These are phyloP conservation scores for Idris sp. DNA, from an alignment of 1,140 invertebrate species.

Conservation along the genomic window DNA sequence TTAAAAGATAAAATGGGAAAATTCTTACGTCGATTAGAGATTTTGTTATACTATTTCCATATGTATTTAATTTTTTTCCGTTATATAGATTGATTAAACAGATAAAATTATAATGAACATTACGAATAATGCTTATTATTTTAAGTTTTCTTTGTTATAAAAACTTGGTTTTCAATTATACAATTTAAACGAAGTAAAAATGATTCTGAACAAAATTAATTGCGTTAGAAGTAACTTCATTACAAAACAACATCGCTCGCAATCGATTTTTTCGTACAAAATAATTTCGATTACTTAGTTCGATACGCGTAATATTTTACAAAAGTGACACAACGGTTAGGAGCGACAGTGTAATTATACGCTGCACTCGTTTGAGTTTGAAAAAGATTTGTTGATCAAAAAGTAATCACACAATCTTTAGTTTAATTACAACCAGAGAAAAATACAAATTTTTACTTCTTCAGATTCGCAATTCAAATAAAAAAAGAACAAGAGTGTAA, in stretches of 20 bases:
- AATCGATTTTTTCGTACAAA: conserved; percentile 4
- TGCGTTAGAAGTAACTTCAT: background rate
- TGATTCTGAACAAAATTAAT: too few species aligned
- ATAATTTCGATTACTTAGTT: conserved; percentile 14
- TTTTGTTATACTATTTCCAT: too few species aligned
- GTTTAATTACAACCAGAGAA: conserved; percentile 12
- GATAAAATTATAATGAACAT: too few species aligned
- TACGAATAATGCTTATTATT: too few species aligned
- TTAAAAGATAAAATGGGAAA: too few species aligned
- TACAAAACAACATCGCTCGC: background rate
- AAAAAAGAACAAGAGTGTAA: conserved; percentile 15
- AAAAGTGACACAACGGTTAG: conserved; percentile 11
- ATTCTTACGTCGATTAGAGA: too few species aligned
- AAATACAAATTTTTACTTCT: conserved; percentile 3
- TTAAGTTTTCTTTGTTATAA: too few species aligned
- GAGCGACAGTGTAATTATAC: conserved; percentile 15
- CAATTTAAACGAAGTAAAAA: too few species aligned
- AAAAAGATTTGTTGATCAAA: conserved; percentile 8
- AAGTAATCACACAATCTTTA: conserved; percentile 13
- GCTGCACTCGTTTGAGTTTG: background rate
- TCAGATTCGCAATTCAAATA: background rate
- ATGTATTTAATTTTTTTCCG: too few species aligned
- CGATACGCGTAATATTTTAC: conserved; percentile 13
- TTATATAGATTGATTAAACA: too few species aligned
- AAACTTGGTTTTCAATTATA: too few species aligned